Base-by-base conservation (phyloP, 2,797 vertebrate genomes). In the Nannoperca australis region DNA sequence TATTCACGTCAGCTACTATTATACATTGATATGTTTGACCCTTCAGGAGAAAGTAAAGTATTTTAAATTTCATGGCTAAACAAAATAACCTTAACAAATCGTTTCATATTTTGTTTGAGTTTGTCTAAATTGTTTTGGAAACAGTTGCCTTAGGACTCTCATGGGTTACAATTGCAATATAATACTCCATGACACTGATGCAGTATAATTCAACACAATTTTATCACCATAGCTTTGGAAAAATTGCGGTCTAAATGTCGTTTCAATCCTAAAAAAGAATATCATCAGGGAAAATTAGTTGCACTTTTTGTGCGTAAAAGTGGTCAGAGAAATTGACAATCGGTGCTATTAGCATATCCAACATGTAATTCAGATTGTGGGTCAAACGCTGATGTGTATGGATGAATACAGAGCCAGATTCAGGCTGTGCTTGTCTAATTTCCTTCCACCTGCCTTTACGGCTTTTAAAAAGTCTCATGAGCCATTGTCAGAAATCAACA, bases 401-500 rank as follows among this genome's bases (percentile, higher is more conserved):
- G 30, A 50, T 45, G 1, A 66, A 56, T 40, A 27, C 2, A n/a
- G 7, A 73, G 45, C 22, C 10, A 12, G 32, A 56, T 17, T 75
- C 58, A 55, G 20, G 18, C 49, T 18, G 24, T 22, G 40, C 36
- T 18, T 34, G 9, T 75, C 17, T 49, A 1, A 27, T 50, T 50
- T 69, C 24, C 49, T 60, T 69, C 30, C 27, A 60, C 53, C 50
- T 73, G 60, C 14, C 32, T 60, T 59, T 34, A 15, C 22, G 42
- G 71, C 38, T 66, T 70, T 58, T 49, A 13, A 71, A 82, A 74
- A 76, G 30, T 69, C 61, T 53, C 22, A 72, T 17, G 67, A 83
- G 56, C 82, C 67, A 76, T 70, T 81, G 66, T 78, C 47, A 66
- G 40, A 74, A 81, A 85, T 85, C 76, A 85, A 64, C 47, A 53